Conservation (phyloP, 1,140 invertebrate species). For the Streblospio benedicti region DNA sequence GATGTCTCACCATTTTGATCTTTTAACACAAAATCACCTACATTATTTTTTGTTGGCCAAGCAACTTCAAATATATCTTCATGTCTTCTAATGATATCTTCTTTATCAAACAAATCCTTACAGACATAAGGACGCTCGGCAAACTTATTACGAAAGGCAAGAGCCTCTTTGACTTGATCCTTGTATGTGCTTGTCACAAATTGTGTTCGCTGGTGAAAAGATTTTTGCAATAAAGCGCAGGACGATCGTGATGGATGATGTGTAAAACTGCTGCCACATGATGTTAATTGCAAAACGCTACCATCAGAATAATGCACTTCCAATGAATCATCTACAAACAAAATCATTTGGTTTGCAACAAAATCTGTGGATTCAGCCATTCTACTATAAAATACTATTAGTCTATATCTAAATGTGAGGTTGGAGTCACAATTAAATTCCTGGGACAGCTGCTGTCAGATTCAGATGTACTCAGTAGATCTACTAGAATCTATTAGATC, state of each 20-base stretch:
- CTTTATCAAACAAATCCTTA: background rate
- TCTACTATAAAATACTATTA: no score
- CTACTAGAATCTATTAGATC: no score
- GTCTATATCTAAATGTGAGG: no score
- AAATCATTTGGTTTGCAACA: background rate
- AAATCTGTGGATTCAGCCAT: no score
- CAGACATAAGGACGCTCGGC: background rate
- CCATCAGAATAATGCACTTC: background rate
- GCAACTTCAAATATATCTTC: no score
- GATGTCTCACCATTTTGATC: no score
- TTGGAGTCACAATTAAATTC: no score
- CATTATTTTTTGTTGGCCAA: no score
- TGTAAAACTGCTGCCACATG: background rate
- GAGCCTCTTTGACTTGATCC: background rate
- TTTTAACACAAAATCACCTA: no score
- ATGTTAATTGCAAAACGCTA: background rate
- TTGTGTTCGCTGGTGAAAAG: background rate
- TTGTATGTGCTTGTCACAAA: slow-evolving; percentile 1
- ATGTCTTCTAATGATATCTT: background rate
- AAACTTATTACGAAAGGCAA: background rate
- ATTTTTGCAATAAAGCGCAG: background rate
- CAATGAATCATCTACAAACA: background rate
- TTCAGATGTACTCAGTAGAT: no score
- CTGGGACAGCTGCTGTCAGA: no score
- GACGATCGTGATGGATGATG: background rate